These are phyloP conservation scores for Rhodeus uyekii DNA, from an alignment of 2,797 vertebrate species.

Conservation along the genomic window DNA sequence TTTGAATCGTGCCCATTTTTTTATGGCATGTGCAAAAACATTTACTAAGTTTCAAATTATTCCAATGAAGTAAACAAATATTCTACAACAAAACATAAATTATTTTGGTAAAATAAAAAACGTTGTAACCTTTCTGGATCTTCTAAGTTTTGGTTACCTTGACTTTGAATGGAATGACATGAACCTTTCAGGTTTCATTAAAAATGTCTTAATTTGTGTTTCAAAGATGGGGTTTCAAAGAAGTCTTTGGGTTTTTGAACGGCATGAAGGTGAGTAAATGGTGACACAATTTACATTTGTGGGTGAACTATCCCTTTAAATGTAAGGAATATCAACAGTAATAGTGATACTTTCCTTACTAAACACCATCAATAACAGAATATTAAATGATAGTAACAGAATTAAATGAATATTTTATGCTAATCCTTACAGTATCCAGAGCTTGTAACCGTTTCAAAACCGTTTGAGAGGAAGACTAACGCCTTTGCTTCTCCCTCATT, in stretches of 20 bases:
- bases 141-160: background rate
- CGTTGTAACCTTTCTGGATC: background rate
- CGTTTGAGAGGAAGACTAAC: background rate
- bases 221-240: background rate
- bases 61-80: too few relatives aligned
- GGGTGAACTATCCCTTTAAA: background rate
- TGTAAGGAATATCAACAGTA: background rate
- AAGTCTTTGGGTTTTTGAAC: background rate
- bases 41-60: too few relatives aligned
- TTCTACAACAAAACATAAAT: too few relatives aligned
- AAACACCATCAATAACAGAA: background rate
- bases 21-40: too few relatives aligned
- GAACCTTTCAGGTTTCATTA: background rate
- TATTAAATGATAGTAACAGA: background rate
- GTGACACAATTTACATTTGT: background rate
- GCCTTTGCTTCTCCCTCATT: conserved; percentile 28
- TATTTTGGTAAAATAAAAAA: too few relatives aligned
- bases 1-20: too few relatives aligned
- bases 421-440: background rate
- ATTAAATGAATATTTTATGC: background rate
- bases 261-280: background rate
- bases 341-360: background rate
- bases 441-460: background rate
- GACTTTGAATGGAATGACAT: background rate
- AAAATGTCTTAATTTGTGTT: background rate